Evolutionary conservation across 2,797 vertebrate species (phyloP).

Genomic region (Lateolabrax maculatus): DNA sequence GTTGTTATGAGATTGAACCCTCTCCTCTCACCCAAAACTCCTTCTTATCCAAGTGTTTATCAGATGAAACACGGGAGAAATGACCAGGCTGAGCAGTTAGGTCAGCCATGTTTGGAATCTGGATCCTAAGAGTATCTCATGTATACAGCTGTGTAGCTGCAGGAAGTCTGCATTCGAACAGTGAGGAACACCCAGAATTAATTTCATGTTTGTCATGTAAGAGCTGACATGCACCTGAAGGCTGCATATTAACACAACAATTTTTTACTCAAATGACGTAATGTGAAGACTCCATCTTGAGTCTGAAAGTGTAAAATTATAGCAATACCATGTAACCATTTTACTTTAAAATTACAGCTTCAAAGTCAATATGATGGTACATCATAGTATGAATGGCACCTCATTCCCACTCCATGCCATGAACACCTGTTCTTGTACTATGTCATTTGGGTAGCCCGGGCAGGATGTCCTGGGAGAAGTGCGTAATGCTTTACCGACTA

Average conservation of each 20-base stretch:
- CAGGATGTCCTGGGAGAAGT: too few relatives aligned
- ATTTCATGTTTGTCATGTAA: not conserved
- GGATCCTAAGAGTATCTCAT: conserved; percentile 23
- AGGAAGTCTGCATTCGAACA: conserved; percentile 10
- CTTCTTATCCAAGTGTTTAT: conserved; percentile 56
- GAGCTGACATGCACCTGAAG: not conserved
- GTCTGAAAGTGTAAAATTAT: too few relatives aligned
- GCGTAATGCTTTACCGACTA: too few relatives aligned
- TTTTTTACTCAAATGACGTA: too few relatives aligned
- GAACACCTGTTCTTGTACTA: too few relatives aligned
- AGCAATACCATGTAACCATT: too few relatives aligned
- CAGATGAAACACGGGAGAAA: conserved; percentile 39
- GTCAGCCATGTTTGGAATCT: conserved; percentile 56
- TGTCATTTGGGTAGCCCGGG: too few relatives aligned
- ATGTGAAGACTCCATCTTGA: too few relatives aligned
- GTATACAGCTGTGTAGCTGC: not conserved
- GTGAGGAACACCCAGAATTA: not conserved
- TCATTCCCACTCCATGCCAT: too few relatives aligned
- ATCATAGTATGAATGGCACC: too few relatives aligned
- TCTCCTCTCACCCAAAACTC: conserved; percentile 45
- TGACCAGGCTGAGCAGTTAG: conserved; percentile 57
- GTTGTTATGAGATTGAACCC: conserved; percentile 61
- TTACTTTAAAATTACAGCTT: too few relatives aligned
- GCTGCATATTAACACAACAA: not conserved
- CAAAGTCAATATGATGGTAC: too few relatives aligned